These are phyloP conservation scores for Oreochromis tanganicae DNA, from an alignment of 2,113 vertebrate genomes.

Conservation along the genomic window DNA sequence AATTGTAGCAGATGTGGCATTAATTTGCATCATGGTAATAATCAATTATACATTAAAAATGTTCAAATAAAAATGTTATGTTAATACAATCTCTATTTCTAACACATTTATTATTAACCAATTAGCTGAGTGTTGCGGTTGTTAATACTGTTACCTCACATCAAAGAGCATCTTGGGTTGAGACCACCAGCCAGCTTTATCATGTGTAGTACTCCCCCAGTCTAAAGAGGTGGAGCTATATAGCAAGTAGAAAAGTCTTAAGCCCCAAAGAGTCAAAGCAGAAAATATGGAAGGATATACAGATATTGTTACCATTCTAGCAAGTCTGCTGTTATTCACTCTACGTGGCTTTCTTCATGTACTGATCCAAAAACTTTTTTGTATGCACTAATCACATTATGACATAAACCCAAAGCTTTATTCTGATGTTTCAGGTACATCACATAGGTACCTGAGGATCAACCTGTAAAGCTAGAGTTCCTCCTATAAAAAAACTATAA, in stretches of 20 bases:
- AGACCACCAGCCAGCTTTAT: background rate
- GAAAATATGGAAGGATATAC: too few species aligned
- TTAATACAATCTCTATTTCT: background rate
- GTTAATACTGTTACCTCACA: background rate
- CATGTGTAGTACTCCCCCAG: background rate
- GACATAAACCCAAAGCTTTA: too few species aligned
- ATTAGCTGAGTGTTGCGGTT: background rate
- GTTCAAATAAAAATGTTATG: background rate
- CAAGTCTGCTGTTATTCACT: too few species aligned
- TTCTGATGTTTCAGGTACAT: too few species aligned
- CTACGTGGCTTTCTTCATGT: too few species aligned
- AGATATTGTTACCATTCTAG: too few species aligned
- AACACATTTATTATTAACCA: background rate
- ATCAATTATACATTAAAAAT: background rate
- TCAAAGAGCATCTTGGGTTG: background rate
- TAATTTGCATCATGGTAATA: background rate
- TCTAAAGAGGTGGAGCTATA: background rate
- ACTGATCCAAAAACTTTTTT: too few species aligned
- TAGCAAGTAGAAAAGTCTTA: too few species aligned
- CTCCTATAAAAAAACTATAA: background rate
- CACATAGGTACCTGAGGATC: background rate
- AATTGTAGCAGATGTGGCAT: rapidly evolving
- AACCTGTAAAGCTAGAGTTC: background rate
- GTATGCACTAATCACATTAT: too few species aligned
- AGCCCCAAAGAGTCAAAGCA: too few species aligned